Evolutionary conservation across 1,140 invertebrate species (phyloP).

Genomic region (Sycophaga agraensis): DNA sequence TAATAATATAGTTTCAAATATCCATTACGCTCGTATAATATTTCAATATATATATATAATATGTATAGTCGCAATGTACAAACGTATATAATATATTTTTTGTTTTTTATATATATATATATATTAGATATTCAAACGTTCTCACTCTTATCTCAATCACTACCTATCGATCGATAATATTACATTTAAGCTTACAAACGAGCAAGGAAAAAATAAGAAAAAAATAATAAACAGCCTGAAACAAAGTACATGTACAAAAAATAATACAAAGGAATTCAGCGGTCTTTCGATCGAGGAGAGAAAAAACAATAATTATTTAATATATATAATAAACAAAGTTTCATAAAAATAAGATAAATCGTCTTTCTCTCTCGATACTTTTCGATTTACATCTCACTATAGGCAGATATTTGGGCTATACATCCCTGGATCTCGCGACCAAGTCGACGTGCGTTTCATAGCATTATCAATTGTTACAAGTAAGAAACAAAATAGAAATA

Average conservation of each 20-base stretch:
- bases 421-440: slow-evolving; percentile 16
- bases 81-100: slow-evolving; percentile 42
- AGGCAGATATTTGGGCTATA: slow-evolving; percentile 12
- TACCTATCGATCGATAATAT: slow-evolving; percentile 42
- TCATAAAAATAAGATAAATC: slow-evolving; percentile 26
- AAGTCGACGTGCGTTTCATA: slow-evolving; percentile 24
- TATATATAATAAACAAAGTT: slow-evolving; percentile 28
- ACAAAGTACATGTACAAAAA: slow-evolving; percentile 29
- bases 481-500: slow-evolving; percentile 14
- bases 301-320: slow-evolving; percentile 10
- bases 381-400: slow-evolving; percentile 28
- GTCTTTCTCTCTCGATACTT: slow-evolving; percentile 25
- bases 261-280: slow-evolving; percentile 24
- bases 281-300: slow-evolving; percentile 10
- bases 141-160: slow-evolving; percentile 53
- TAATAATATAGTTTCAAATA: slow-evolving; percentile 26
- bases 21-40: slow-evolving; percentile 36
- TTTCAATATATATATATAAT: slow-evolving; percentile 40
- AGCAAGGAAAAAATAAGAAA: slow-evolving; percentile 25
- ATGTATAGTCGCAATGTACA: slow-evolving; percentile 41
- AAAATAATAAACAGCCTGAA: slow-evolving; percentile 28
- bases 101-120: slow-evolving; percentile 33
- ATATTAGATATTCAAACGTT: slow-evolving; percentile 51
- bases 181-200: slow-evolving; percentile 35
- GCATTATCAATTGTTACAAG: slow-evolving; percentile 3